Evolutionary conservation across 2,797 vertebrate genomes (phyloP).

Genomic region (Hippoglossus hippoglossus): DNA sequence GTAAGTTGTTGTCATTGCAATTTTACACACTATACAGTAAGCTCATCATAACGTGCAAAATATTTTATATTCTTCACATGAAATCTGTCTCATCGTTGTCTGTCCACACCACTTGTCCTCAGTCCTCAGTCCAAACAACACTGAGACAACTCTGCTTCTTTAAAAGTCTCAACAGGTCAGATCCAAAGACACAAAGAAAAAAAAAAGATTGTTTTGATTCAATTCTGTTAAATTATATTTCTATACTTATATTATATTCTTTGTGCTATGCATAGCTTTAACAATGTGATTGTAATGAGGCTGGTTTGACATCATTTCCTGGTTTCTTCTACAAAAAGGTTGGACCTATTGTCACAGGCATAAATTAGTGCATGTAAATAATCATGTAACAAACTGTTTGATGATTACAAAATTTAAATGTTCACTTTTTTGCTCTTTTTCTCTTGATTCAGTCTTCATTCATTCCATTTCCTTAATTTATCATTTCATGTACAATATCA

Average conservation of each 20-base stretch:
- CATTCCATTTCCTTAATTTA: too few species aligned
- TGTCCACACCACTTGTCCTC: neutral
- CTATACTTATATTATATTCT: neutral
- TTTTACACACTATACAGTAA: fast-evolving
- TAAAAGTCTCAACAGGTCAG: neutral
- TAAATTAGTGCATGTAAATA: neutral
- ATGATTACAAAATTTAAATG: too few species aligned
- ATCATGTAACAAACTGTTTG: too few species aligned
- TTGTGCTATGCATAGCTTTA: neutral
- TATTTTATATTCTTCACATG: neutral
- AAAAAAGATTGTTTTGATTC: too few species aligned
- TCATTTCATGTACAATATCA: too few species aligned
- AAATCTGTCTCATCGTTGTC: neutral
- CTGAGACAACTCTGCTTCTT: neutral
- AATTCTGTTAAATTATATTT: neutral
- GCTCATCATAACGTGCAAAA: neutral
- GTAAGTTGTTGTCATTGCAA: slow-evolving; percentile 12
- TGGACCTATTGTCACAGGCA: neutral
- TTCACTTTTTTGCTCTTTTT: too few species aligned
- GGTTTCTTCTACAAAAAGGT: neutral
- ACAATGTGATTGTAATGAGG: neutral
- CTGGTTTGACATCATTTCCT: neutral
- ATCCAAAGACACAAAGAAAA: neutral
- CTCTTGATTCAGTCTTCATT: too few species aligned
- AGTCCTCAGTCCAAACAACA: neutral